Base-by-base conservation (phyloP, 1,140 invertebrate genomes). In the Episyrphus balteatus region DNA sequence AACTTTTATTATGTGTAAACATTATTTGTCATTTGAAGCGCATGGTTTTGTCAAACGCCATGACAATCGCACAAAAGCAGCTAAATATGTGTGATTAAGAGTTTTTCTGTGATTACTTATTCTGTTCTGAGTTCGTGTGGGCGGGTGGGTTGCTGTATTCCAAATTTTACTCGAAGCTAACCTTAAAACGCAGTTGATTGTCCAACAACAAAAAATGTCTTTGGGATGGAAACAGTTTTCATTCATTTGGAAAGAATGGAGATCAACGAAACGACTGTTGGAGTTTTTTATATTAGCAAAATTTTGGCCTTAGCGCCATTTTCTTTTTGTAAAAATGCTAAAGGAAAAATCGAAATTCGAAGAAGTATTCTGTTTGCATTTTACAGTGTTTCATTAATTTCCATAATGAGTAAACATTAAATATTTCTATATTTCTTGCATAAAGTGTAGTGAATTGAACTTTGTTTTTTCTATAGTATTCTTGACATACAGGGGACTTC, bases 291-390 rank as follows among this genome's bases (percentile, higher is more conserved):
- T 57, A 64, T 75, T 12, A 72, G 59, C 42, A 72, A 70, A 39
- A 58, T 71, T 48, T 63, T 77, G 30, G 71, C 70, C 38, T 69
- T 74, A 56, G 76, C 72, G 30, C 74, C 75, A 42, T 77, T 60
- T 50, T 45, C 51, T 2, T 44, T 55, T 9, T 42, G 17, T 2
- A 53, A 49, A 19, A 53, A 56, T 44, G 37, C 62, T 18, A 62
- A 59, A 44, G 53, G 59, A 0, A 42, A 54, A 33, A 32, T 57
- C 19, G 53, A 74, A 48, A 70, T 76, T 17, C 61, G 62, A 45
- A 71, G 73, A 13, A 70, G 68, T 39, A 68, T 59, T 31, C 55
- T 68, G 50, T 74, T 75, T 31, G 64, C 66, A 42, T 66, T 74
- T 33, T 72, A 66, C 50, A 69, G 60, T 40, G 72, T 71, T 44